Conservation (phyloP, 64 coral and sea anemone species). For the Dendrophyllia cribrosa region DNA sequence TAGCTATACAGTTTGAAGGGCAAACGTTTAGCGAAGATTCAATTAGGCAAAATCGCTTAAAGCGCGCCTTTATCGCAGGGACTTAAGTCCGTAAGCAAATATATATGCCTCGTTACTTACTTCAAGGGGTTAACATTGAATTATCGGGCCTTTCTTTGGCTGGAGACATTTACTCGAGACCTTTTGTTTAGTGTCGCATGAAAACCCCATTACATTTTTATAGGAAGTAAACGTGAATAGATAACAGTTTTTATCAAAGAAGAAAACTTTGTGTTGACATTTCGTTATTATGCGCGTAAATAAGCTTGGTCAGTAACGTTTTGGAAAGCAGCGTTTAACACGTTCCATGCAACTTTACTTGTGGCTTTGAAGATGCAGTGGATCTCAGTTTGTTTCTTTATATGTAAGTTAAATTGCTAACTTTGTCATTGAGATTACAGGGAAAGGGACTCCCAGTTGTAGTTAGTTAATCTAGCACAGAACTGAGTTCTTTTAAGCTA, state of each 20-base stretch:
- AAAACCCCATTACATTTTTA: conserved; percentile 72
- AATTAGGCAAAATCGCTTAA: conserved; percentile 56
- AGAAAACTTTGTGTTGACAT: conserved; percentile 62
- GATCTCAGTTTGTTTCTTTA: not conserved
- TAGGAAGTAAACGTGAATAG: conserved; percentile 67
- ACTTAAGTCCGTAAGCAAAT: conserved; percentile 67
- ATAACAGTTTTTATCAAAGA: conserved; percentile 63
- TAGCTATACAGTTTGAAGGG: conserved; percentile 9
- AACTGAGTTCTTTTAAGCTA: not conserved
- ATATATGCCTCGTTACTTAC: conserved; percentile 22
- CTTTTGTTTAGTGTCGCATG: conserved; percentile 65
- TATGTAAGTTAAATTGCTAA: not conserved
- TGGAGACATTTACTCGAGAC: conserved; percentile 52
- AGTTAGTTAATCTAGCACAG: not conserved
- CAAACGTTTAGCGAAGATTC: conserved; percentile 42
- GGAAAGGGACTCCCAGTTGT: not conserved
- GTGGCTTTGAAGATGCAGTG: not conserved
- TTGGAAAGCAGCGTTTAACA: not conserved
- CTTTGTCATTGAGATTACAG: not conserved
- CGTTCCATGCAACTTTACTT: not conserved
- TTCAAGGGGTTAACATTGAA: conserved; percentile 44
- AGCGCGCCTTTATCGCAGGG: not conserved
- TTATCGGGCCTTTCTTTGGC: conserved; percentile 46
- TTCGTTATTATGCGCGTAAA: conserved; percentile 23
- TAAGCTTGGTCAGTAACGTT: not conserved